Percentiles rank a stretch among this genome's conserved stretches.
Evolutionary conservation across 2,888 invertebrate genomes (phyloP).

Genomic region (Scrobipalpa atriplicella): DNA sequence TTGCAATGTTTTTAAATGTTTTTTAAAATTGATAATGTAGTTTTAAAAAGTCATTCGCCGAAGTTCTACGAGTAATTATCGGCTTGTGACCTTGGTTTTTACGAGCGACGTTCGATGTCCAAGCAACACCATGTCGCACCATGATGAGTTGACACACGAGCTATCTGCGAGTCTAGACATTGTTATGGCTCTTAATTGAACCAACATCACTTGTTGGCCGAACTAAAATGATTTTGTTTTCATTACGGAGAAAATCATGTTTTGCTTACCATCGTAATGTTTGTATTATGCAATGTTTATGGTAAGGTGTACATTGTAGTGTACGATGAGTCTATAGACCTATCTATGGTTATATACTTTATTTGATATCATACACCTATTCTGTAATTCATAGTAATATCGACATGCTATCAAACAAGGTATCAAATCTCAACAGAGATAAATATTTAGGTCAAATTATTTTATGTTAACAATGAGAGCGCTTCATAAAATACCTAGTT

Average conservation of each 20-base stretch:
- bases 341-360: not conserved
- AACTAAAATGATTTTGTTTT: conserved; percentile 15
- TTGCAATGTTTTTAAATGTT: too few species aligned
- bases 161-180: conserved; percentile 27
- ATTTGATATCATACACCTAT: not conserved
- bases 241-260: conserved; percentile 4
- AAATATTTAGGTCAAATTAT: too few species aligned
- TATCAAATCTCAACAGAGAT: too few species aligned
- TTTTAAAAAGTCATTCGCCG: not conserved
- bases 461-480: not conserved
- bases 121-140: conserved; percentile 13
- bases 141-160: conserved; percentile 24
- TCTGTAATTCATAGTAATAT: not conserved
- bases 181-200: conserved; percentile 11
- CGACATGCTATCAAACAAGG: not conserved
- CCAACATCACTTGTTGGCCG: not conserved
- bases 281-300: not conserved
- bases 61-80: not conserved
- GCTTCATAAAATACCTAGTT: not conserved
- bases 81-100: conserved; percentile 36
- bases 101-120: conserved; percentile 38
- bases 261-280: conserved; percentile 25
- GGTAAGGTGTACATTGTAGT: not conserved
- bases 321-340: too few species aligned
- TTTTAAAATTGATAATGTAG: too few species aligned